These are phyloP conservation scores for Parotia lawesii DNA, from an alignment of 2,113 vertebrate species.

Conservation along the genomic window DNA sequence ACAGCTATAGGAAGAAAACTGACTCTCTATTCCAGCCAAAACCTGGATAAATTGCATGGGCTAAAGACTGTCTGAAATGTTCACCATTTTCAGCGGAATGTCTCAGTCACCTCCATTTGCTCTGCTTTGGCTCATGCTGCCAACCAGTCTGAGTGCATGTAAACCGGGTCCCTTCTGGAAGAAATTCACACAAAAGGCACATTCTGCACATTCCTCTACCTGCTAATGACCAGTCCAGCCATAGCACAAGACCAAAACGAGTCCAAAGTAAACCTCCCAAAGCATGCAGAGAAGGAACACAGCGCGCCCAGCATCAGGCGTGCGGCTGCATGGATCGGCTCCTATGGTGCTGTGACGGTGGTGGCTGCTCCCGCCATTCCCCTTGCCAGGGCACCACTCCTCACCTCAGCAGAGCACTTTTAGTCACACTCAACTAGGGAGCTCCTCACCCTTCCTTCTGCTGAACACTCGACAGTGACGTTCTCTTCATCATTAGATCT, in stretches of 20 bases:
- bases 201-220: not conserved
- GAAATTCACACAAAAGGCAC: not conserved
- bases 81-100: not conserved
- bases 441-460: not conserved
- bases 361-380: rapidly evolving
- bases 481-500: not conserved
- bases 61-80: not conserved
- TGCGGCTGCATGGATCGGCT: rapidly evolving
- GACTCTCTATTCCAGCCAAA: not conserved
- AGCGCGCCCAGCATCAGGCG: rapidly evolving
- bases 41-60: not conserved
- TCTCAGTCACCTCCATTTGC: not conserved
- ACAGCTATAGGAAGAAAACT: not conserved
- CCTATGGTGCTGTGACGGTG: rapidly evolving
- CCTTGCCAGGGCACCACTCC: not conserved
- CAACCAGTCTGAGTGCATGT: rapidly evolving
- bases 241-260: not conserved
- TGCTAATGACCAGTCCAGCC: not conserved
- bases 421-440: rapidly evolving
- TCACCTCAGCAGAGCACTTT: not conserved
- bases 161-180: not conserved
- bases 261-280: not conserved
- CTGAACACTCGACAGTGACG: not conserved
- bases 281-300: rapidly evolving
- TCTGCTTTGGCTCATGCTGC: not conserved